A percentile compares a stretch with the other conserved stretches of the same genome.
Evolutionary conservation across 1,140 invertebrate genomes (phyloP).

Genomic region (Armadillidium nasatum): DNA sequence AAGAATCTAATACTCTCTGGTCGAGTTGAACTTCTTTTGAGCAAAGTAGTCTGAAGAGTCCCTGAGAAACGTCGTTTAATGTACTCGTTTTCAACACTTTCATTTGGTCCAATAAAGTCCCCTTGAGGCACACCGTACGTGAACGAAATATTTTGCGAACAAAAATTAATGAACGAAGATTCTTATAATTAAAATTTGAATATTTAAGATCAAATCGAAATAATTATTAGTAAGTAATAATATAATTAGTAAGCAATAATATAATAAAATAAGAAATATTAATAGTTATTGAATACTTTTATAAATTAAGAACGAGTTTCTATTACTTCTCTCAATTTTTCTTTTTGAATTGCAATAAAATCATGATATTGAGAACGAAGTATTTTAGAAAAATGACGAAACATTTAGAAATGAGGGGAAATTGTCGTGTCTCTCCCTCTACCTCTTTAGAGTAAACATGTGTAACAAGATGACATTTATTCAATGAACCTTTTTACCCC

Average conservation of each 20-base stretch:
- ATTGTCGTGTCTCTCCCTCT: neutral
- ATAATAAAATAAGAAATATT: no score
- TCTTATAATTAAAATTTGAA: no score
- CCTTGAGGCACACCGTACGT: neutral
- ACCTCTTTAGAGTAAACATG: conserved; percentile 10
- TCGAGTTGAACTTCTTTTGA: neutral
- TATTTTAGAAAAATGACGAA: neutral
- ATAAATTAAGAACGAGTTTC: no score
- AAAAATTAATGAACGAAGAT: no score
- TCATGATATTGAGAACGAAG: neutral
- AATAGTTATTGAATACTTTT: no score
- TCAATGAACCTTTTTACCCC: conserved; percentile 12
- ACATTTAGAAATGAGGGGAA: neutral
- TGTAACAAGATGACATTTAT: conserved; percentile 8
- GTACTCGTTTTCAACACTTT: neutral
- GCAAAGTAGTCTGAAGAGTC: neutral
- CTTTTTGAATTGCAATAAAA: neutral
- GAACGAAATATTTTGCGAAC: neutral
- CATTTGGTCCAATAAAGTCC: neutral
- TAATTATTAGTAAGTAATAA: no score
- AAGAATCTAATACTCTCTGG: neutral
- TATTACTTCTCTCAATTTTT: no score
- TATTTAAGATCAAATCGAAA: no score
- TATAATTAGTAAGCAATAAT: no score
- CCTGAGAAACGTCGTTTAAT: neutral